These are phyloP conservation scores for Allenopithecus nigroviridis DNA, from an alignment of 2,797 vertebrate genomes.

Conservation along the genomic window DNA sequence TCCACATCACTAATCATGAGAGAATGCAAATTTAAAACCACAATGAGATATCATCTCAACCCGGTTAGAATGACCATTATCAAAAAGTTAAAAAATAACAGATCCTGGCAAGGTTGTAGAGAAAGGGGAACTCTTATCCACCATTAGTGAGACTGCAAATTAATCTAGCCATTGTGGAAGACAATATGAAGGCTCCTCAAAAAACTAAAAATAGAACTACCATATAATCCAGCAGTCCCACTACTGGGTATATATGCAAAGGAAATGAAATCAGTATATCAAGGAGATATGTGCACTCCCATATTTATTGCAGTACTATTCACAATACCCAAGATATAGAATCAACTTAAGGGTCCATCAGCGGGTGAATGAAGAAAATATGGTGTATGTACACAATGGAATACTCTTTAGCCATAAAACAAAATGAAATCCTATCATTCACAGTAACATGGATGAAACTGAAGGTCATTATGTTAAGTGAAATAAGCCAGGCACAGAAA, in stretches of 20 bases:
- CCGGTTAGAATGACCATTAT: background rate
- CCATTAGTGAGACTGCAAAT: background rate
- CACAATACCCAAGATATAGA: background rate
- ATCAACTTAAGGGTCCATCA: background rate
- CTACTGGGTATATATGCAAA: background rate
- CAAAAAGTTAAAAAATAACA: background rate
- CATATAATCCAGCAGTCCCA: background rate
- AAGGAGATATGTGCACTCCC: background rate
- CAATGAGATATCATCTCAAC: background rate
- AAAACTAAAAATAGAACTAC: background rate
- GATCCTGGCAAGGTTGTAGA: background rate
- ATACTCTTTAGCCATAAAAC: background rate
- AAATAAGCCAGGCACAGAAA: background rate
- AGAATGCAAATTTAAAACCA: background rate
- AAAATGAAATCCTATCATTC: background rate
- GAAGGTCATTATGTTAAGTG: background rate
- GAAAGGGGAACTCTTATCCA: background rate
- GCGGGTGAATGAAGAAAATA: background rate
- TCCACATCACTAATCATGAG: background rate
- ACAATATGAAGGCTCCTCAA: background rate
- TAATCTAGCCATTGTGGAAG: background rate
- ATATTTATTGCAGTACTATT: background rate
- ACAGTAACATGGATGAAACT: background rate
- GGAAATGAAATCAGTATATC: background rate
- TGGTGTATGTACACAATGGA: background rate